Conservation (phyloP, 2,797 vertebrate species). For the Cryptoblepharus egeriae region DNA sequence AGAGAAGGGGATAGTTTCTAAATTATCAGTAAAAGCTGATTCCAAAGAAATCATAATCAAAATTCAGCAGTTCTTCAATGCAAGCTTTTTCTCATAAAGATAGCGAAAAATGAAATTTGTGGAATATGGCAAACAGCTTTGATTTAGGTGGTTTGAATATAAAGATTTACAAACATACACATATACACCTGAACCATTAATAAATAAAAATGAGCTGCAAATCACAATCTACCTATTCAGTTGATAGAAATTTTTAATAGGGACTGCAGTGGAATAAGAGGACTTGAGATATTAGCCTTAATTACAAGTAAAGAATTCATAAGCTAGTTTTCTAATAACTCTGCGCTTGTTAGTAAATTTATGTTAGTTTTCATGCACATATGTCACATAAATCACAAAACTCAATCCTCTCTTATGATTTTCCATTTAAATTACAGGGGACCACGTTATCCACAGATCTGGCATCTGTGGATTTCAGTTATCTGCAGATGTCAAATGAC, state of each 20-base stretch:
- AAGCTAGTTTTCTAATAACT: neutral
- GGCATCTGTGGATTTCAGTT: too few relatives aligned
- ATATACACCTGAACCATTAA: neutral
- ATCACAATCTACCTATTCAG: neutral
- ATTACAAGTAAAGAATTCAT: neutral
- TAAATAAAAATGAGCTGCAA: neutral
- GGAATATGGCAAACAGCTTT: conserved; percentile 46
- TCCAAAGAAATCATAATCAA: conserved; percentile 36
- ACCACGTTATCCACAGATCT: too few relatives aligned
- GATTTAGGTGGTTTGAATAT: conserved; percentile 53
- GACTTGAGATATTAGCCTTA: neutral
- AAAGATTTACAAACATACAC: neutral
- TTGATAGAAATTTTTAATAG: neutral
- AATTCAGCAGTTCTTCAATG: conserved; percentile 54
- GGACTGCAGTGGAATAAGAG: neutral
- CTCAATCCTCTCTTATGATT: neutral
- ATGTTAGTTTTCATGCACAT: neutral
- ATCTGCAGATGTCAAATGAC: too few relatives aligned
- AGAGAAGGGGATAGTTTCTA: conserved; percentile 51
- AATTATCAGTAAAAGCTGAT: conserved; percentile 51
- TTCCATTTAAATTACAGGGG: neutral
- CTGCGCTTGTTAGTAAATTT: neutral
- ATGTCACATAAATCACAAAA: neutral
- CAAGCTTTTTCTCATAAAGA: conserved; percentile 56
- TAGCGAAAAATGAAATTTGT: conserved; percentile 47